Evolutionary conservation across 2,888 invertebrate genomes (phyloP), one percentile per base, ranked within the genome.

Genomic region (Troides aeacus): DNA sequence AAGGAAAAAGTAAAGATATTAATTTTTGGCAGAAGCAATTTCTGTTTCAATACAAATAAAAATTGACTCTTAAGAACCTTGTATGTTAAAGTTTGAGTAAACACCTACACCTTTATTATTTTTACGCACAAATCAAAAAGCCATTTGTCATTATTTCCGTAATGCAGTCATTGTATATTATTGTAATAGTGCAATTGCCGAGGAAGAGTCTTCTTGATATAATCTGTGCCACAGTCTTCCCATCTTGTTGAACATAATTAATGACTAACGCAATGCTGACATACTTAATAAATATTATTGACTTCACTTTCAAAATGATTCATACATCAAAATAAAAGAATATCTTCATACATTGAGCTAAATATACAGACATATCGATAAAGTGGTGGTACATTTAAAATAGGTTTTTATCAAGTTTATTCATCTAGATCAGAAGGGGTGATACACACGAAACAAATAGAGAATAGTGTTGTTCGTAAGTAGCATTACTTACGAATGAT

Each of bases 231-330:
- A 68, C 72, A 68, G 71, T 56, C 71, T 70, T 69, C 64, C 65
- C 72, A 73, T 75, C 72, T 76, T 69, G 75, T 75, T 74, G 75
- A 74, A 65, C 73, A 74, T 74, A 75, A 74, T 70, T 70, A 70
- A 71, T 68, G 76, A 76, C 78, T 74, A 76, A 79, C 78, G 75
- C 77, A 74, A 76, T 68, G 74, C 72, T 72, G 74, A 72, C 72
- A 69, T 68, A 66, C 66, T 69, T 68, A 70, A 62, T 62, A 72
- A 66, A 69, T 68, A 71, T 74, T 71, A 42, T 62, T 56, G 24
- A 39, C 57, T 12, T 23, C 36, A 23, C 24, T 18, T n/a, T 15
- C 12, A 46, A 50, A 12, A 62, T 15, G 18, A 62, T 62, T 21
- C n/a, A 42, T 24, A 46, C 17, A 50, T 50, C 23, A 8, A 67